phyloP scores from a whole-genome alignment of 2,888 invertebrate species.

The Volucella inanis region DNA sequence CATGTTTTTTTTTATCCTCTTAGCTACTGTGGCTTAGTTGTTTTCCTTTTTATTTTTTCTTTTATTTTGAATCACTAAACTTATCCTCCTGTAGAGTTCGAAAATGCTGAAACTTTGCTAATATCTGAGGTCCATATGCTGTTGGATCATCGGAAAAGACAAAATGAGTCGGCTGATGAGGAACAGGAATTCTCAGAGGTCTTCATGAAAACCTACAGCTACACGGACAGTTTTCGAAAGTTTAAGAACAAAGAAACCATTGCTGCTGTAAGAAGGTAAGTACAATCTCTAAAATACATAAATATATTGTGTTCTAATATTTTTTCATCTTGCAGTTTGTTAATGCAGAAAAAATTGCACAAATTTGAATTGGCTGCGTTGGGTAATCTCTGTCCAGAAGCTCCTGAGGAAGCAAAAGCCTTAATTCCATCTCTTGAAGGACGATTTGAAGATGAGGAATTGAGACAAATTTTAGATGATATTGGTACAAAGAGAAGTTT shows the following conservation, averaged over 20 bases:
- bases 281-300: not conserved
- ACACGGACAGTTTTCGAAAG: conserved; percentile 97
- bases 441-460: conserved; percentile 98
- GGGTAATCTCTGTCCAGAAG: conserved; percentile 99
- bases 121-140: conserved; percentile 98
- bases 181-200: conserved; percentile 99
- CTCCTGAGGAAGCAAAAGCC: conserved; percentile 98
- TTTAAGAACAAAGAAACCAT: conserved; percentile 99
- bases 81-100: conserved; percentile 89
- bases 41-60: conserved; percentile 27
- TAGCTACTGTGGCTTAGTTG: not conserved
- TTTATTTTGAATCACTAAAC: not conserved
- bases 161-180: conserved; percentile 99
- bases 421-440: conserved; percentile 98
- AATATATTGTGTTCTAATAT: not conserved
- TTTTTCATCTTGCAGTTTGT: conserved; percentile 86
- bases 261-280: conserved; percentile 95
- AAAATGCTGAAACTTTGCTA: conserved; percentile 97
- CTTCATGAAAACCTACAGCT: conserved; percentile 98
- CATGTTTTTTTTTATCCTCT: conserved; percentile 5
- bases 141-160: conserved; percentile 97
- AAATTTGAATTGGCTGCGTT: conserved; percentile 99
- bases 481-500: conserved; percentile 99
- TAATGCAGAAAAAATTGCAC: conserved; percentile 97
- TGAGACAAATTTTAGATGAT: conserved; percentile 97